A percentile compares a stretch with the other conserved stretches of the same genome.
These are phyloP conservation scores for Baryphthengus martii DNA, from an alignment of 2,113 vertebrate species.

Conservation along the genomic window DNA sequence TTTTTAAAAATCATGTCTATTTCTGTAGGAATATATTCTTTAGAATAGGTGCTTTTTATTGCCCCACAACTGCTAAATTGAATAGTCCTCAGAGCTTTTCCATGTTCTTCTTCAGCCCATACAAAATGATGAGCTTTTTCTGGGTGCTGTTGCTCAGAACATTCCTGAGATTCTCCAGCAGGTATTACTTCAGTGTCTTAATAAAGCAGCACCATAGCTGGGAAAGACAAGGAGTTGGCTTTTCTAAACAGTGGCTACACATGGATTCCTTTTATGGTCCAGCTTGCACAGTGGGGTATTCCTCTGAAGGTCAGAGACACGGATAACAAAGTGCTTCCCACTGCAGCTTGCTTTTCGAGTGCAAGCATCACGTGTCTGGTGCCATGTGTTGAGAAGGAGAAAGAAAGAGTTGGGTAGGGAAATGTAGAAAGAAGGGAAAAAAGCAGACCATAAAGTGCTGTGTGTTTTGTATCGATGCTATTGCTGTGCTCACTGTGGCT, in stretches of 20 bases:
- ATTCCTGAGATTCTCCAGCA: slow-evolving; percentile 42
- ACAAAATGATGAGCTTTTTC: not conserved
- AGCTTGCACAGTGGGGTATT: slow-evolving; percentile 54
- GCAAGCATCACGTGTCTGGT: not conserved
- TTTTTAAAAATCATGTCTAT: accelerated
- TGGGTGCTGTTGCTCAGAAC: not conserved
- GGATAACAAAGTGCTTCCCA: slow-evolving; percentile 9
- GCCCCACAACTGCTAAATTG: not conserved
- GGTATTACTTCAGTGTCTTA: slow-evolving; percentile 37
- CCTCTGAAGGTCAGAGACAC: slow-evolving; percentile 30
- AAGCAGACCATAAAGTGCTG: not conserved
- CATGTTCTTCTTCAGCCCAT: not conserved
- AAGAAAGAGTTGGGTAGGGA: not conserved
- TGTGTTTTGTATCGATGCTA: not conserved
- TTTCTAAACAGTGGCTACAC: slow-evolving; percentile 46
- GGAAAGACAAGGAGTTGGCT: slow-evolving; percentile 18
- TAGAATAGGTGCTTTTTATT: not conserved
- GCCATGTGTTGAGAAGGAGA: not conserved
- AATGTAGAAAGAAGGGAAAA: not conserved
- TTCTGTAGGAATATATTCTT: not conserved
- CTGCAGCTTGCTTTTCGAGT: not conserved
- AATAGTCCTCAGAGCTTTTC: not conserved
- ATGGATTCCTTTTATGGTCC: slow-evolving; percentile 53
- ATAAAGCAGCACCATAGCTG: slow-evolving; percentile 31
- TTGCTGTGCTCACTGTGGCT: not conserved